A percentile compares a stretch with the other conserved stretches of the same genome.
phyloP scores from a whole-genome alignment of 2,113 vertebrate genomes.

The Clarias macrocephalus region DNA sequence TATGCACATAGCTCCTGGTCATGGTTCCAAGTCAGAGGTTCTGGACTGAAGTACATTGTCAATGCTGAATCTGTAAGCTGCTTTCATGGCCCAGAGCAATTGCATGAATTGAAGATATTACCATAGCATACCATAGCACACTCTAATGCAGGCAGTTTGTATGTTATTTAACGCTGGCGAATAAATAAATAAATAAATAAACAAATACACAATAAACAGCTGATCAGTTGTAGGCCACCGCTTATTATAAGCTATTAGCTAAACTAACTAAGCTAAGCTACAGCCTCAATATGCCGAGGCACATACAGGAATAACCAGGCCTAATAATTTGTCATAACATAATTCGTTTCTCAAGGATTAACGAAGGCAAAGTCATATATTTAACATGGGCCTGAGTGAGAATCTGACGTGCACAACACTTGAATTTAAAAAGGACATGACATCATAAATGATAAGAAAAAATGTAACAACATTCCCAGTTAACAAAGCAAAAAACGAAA shows the following conservation, averaged over 20 bases:
- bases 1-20: slow-evolving; percentile 20
- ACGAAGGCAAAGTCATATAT: background rate
- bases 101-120: background rate
- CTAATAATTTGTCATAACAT: background rate
- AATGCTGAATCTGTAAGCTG: slow-evolving; percentile 5
- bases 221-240: background rate
- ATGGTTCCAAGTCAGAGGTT: slow-evolving; percentile 2
- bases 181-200: slow-evolving; percentile 27
- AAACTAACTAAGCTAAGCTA: slow-evolving; percentile 14
- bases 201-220: background rate
- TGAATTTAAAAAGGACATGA: background rate
- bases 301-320: background rate
- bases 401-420: slow-evolving; percentile 15
- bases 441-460: slow-evolving; percentile 35
- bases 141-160: background rate
- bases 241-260: background rate
- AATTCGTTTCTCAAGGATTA: background rate
- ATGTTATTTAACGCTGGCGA: slow-evolving; percentile 19
- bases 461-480: background rate
- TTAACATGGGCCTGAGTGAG: background rate
- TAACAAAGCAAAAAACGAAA: background rate
- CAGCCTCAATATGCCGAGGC: background rate
- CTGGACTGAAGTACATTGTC: background rate
- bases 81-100: background rate
- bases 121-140: background rate